phyloP scores from a whole-genome alignment of 1,140 invertebrate genomes.

The Himalopsyche phryganea region DNA sequence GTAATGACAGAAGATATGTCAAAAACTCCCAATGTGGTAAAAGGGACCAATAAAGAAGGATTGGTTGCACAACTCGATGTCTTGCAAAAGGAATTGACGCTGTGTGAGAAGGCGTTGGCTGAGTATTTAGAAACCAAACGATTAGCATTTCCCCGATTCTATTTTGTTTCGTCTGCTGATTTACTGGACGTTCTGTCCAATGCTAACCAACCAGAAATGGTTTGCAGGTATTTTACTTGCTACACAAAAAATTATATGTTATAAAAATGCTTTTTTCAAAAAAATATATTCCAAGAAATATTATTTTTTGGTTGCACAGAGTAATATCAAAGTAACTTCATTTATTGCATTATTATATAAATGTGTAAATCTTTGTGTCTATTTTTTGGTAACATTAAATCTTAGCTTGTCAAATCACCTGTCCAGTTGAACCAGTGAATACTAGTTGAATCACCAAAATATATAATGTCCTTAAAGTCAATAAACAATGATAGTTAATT shows the following conservation, averaged over 20 bases:
- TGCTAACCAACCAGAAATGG: slow-evolving; percentile 86
- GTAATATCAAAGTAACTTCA: no score
- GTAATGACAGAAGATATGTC: slow-evolving; percentile 65
- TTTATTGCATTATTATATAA: no score
- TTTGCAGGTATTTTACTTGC: slow-evolving; percentile 52
- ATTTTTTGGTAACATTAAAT: no score
- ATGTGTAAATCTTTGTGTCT: no score
- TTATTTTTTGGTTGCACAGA: no score
- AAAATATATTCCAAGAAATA: no score
- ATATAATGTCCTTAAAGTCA: no score
- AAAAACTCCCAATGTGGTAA: slow-evolving; percentile 80
- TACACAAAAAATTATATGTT: neutral
- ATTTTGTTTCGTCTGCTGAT: slow-evolving; percentile 97
- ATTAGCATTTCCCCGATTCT: slow-evolving; percentile 94
- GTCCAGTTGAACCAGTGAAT: no score
- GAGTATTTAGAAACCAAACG: slow-evolving; percentile 97
- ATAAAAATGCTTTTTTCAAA: no score
- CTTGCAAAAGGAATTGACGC: slow-evolving; percentile 78
- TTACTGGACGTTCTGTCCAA: slow-evolving; percentile 93
- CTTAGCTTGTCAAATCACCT: no score
- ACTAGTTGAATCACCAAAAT: no score
- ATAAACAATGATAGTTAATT: no score
- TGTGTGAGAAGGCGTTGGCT: slow-evolving; percentile 96
- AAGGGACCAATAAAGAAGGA: slow-evolving; percentile 83
- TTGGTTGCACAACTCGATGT: slow-evolving; percentile 74